Percentiles rank a stretch among this genome's conserved stretches.
phyloP scores from a whole-genome alignment of 2,797 vertebrate genomes.

The Betta splendens region DNA sequence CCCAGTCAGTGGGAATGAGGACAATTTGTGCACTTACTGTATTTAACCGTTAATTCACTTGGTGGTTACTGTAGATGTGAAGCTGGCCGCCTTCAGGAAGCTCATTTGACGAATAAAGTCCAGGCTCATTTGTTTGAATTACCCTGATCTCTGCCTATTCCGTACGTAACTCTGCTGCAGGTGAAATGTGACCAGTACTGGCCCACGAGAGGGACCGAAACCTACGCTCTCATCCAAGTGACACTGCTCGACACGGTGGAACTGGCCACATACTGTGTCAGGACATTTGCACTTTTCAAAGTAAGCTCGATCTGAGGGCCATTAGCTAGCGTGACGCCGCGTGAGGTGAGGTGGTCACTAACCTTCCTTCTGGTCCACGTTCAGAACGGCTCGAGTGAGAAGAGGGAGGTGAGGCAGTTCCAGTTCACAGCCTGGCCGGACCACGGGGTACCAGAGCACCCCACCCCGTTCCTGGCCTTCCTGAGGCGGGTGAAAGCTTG shows the following conservation, averaged over 20 bases:
- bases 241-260: conserved; percentile 96
- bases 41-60: conserved; percentile 34
- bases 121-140: not conserved
- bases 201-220: conserved; percentile 96
- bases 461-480: conserved; percentile 97
- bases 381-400: conserved; percentile 97
- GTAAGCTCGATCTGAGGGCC: conserved; percentile 71
- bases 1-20: conserved; percentile 60
- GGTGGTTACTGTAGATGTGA: conserved; percentile 5
- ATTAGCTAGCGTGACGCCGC: too few species aligned
- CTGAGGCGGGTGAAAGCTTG: conserved; percentile 96
- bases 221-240: conserved; percentile 95
- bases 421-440: conserved; percentile 99
- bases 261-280: conserved; percentile 95
- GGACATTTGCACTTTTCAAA: conserved; percentile 98
- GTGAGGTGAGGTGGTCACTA: not conserved
- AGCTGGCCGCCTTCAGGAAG: not conserved
- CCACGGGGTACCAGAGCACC: conserved; percentile 97
- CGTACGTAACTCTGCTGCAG: conserved; percentile 69
- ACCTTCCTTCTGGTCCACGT: conserved; percentile 19
- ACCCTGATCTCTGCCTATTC: not conserved
- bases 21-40: conserved; percentile 33
- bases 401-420: conserved; percentile 97
- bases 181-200: conserved; percentile 99
- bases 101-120: not conserved